A percentile compares a stretch with the other conserved stretches of the same genome.
phyloP scores from a whole-genome alignment of 1,140 invertebrate genomes.

The Diploscapter pachys region DNA sequence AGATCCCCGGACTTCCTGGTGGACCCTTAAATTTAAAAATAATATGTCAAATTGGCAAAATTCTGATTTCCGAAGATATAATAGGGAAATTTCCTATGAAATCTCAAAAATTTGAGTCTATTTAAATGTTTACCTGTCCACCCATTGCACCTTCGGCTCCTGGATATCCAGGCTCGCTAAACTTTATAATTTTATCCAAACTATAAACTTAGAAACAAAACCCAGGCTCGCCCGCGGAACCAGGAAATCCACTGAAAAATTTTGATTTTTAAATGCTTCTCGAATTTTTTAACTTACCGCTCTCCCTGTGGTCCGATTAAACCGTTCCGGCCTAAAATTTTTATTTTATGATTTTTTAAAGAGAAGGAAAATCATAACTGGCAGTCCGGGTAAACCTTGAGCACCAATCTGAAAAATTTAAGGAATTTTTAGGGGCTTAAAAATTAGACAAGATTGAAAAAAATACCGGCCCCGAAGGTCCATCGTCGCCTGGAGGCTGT shows the following conservation, averaged over 20 bases:
- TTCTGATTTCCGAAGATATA: too few relatives aligned
- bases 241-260: constrained; percentile 46
- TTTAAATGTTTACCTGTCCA: constrained; percentile 41
- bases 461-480: constrained; percentile 47
- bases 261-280: too few relatives aligned
- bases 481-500: constrained; percentile 51
- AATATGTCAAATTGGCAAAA: neutral
- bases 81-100: too few relatives aligned
- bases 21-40: neutral
- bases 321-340: constrained; percentile 44
- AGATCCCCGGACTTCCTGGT: constrained; percentile 49
- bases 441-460: too few relatives aligned
- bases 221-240: constrained; percentile 46
- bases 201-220: too few relatives aligned
- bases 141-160: constrained; percentile 54
- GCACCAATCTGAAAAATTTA: constrained; percentile 39
- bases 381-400: constrained; percentile 54
- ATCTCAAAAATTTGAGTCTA: too few relatives aligned
- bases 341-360: too few relatives aligned
- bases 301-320: constrained; percentile 55
- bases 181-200: too few relatives aligned
- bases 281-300: neutral
- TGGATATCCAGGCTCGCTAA: constrained; percentile 50
- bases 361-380: constrained; percentile 15
- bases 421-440: too few relatives aligned